Evolutionary conservation across 1,140 invertebrate species (phyloP), one percentile per base, ranked within the genome.

Genomic region (Leptoteleia sp.): DNA sequence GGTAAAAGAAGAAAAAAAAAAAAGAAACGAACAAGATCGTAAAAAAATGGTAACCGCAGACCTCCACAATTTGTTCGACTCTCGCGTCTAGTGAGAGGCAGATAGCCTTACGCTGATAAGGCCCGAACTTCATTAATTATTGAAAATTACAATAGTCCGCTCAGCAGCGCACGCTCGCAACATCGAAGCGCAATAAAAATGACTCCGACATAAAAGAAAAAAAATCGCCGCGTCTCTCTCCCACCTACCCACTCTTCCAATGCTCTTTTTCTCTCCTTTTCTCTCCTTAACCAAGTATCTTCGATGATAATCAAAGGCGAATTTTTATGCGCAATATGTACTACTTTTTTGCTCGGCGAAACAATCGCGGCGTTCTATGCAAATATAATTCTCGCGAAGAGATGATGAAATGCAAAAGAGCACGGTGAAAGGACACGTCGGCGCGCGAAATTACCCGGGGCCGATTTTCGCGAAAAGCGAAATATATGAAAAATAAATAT

Each of bases 281-380:
- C 35, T 25, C 42, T 45, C 17, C 6, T 43, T 42, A 43, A 38
- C 29, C 8, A 37, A 45, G 38, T 52, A 35, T 33, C 48, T 73
- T 42, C 42, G 50, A 65, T 65, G 55, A 76, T 76, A 76, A 76
- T 68, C 35, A 68, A 68, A 62, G 33, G 35, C 57, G 27, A 9
- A 48, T 70, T 76, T 76, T 70, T 64, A 76, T 76, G 65, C 65
- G 55, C 75, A 77, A 65, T 62, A 27, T 71, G 75, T 77, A 76
- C 64, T 76, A 76, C 64, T 76, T 67, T 77, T 77, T 77, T 43
- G 22, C 61, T 45, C 55, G 22, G 12, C 71, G 27, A 71, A 59
- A 77, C 59, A 77, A 65, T 72, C 61, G 25, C 52, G 25, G 52
- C 38, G 61, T 40, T 72, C 61, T 68, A 68, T 78, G 76, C 68